phyloP scores from a whole-genome alignment of 2,113 vertebrate species.

The Macaca fascicularis region DNA sequence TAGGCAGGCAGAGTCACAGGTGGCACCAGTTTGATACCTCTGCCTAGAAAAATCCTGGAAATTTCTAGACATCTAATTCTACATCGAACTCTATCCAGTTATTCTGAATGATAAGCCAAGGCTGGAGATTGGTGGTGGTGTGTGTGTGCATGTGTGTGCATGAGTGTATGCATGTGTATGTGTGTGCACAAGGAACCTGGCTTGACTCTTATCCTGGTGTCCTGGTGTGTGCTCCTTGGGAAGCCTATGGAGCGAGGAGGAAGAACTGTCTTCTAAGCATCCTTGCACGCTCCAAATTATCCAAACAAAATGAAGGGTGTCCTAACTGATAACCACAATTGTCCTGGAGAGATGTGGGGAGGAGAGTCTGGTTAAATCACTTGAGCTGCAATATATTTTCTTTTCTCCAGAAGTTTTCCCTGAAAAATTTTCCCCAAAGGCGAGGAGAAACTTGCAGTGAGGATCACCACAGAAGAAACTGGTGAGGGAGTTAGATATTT shows the following conservation, averaged over 20 bases:
- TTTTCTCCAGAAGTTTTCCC: constrained; percentile 4
- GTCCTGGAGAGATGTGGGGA: too few relatives aligned
- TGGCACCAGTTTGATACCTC: neutral
- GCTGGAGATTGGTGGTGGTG: neutral
- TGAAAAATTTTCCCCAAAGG: neutral
- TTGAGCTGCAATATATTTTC: neutral
- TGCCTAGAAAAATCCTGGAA: neutral
- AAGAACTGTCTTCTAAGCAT: neutral
- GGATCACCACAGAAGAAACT: neutral
- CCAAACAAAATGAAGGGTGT: neutral
- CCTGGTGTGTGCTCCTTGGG: neutral
- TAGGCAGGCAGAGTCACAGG: neutral
- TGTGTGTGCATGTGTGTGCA: rapidly evolving
- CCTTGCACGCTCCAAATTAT: neutral
- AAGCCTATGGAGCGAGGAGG: neutral
- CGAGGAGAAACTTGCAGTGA: neutral
- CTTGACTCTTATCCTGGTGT: neutral
- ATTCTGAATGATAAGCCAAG: neutral
- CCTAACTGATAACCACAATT: neutral
- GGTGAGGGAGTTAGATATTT: neutral
- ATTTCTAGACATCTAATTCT: neutral
- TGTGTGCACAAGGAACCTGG: neutral
- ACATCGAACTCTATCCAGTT: neutral
- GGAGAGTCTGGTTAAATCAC: neutral
- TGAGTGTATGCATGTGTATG: rapidly evolving